Base-by-base conservation (phyloP, 30 jellyfish, hydroid and myxozoan genomes). In the Mastigias papua region DNA sequence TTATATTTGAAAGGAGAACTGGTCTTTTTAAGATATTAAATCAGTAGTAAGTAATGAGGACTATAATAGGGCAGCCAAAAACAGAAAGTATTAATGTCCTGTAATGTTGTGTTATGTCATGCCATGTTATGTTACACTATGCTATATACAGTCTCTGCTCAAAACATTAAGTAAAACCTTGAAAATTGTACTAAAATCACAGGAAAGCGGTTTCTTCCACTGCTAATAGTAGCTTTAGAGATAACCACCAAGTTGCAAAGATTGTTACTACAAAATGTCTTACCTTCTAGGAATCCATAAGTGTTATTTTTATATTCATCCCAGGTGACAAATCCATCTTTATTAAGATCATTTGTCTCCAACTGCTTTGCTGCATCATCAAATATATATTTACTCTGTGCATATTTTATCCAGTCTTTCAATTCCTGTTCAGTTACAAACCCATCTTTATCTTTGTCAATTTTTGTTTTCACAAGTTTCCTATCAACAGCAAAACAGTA, bases 371-470 rank as follows among this genome's bases (percentile, higher is more conserved):
- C 85, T 25, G 94, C 97, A 88, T 93, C 98, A 57, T 93, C 92
- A 65, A 42, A 82, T 27, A 93, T 93, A 65, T 93, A 93, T 75
- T 78, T 88, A 58, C 87, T 93, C 50, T 93, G 98, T 69, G 98
- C 92, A 72, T 82, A 89, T 77, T 93, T 74, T 16, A 93, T 93
- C 98, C 98, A 93, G 49, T 88, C 97, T 65, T 87, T 87, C 30
- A 93, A 73, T 65, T 93, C 98, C 15, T 88, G 89, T 49, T 87
- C 95, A 20, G 98, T 87, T 69, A 93, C 98, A 66, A 72, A 82
- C 31, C 98, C 98, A 88, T 93, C 98, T 0, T 65, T 63, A 76
- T 93, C 91, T 67, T 88, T 87, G 93, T 93, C 98, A 34, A 93
- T 93, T 49, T 83, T 93, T 27, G 69, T 3, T 25, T 76, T 79